These are phyloP conservation scores for Drosophila simulans DNA, from an alignment of 1,140 invertebrate genomes.

Conservation along the genomic window DNA sequence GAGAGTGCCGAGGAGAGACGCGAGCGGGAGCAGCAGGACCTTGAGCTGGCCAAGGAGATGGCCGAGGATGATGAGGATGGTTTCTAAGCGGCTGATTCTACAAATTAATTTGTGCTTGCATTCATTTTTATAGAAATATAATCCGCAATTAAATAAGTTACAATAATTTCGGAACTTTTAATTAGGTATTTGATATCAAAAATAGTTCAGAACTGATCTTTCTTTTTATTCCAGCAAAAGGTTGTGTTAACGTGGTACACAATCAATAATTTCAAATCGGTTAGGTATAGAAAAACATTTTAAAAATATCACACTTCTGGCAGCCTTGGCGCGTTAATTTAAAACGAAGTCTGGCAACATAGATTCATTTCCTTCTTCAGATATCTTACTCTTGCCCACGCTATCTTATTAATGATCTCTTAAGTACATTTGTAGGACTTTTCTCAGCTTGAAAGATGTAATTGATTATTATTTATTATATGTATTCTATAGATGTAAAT, in stretches of 20 bases:
- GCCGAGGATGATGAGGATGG: constrained; percentile 99
- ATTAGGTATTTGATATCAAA: neutral
- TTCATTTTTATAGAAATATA: constrained; percentile 35
- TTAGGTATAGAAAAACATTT: neutral
- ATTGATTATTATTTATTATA: too few species aligned
- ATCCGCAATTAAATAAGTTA: constrained; percentile 51
- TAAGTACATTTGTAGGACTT: neutral
- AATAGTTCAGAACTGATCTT: neutral
- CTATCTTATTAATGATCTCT: neutral
- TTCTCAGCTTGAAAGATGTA: too few species aligned
- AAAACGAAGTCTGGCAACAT: neutral
- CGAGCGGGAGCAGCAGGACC: constrained; percentile 98
- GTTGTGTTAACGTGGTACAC: neutral
- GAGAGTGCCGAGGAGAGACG: constrained; percentile 98
- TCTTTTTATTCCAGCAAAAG: neutral
- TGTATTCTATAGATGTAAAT: too few species aligned
- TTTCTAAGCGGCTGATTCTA: constrained; percentile 85
- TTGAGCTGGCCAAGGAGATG: constrained; percentile 99
- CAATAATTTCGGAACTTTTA: constrained; percentile 5
- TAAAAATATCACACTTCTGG: neutral
- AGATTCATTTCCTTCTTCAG: neutral
- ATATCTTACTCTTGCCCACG: neutral
- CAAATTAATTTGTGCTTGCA: constrained; percentile 28
- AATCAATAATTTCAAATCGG: neutral
- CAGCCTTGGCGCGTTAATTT: neutral